Base-by-base conservation (phyloP, 2,888 invertebrate species). In the Rhamnusium bicolor region DNA sequence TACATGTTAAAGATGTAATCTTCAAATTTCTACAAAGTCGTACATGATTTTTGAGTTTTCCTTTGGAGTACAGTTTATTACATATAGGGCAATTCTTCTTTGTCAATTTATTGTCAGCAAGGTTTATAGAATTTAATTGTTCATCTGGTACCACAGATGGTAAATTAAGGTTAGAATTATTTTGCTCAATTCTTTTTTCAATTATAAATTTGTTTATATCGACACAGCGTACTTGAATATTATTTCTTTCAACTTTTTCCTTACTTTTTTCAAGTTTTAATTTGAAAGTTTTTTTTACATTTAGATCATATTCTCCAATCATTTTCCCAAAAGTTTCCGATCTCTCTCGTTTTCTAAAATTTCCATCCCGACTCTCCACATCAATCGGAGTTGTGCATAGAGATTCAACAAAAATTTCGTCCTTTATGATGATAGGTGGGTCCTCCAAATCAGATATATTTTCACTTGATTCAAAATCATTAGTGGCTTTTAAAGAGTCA, bases 171-270 rank as follows among this genome's bases (percentile, higher is more conserved):
- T 54, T 12, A 19, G 18, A 18, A 12, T 19, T 19, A 18, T 4
- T 16, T 10, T n/a, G n/a, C n/a, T 49, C 10, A 24, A n/a, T 12
- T 54, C 24, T 54, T 24, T 24, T 54, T 24, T 54, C 54, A 24
- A 54, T 54, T 14, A 54, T 24, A n/a, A 54, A 54, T 54, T 54
- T 54, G 24, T 54, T 54, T 10, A 24, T 12, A 24, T 54, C 54
- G 0, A 54, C n/a, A 6, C 54, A 54, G 6, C 54, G 54, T n/a
- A 54, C 54, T 54, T 21, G 24, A 21, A 54, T 24, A 24, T 54
- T 24, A 7, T 16, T 18, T 4, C 10, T 12, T 14, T 51, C 19
- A 8, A 7, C 10, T 7, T 32, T 32, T 32, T 32, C 32, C 8
- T 32, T 10, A 10, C 12, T 32, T 2, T 32, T 10, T 32, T 32